Base-by-base conservation (phyloP, 2,888 invertebrate species). In the Cataglyphis albicans region DNA sequence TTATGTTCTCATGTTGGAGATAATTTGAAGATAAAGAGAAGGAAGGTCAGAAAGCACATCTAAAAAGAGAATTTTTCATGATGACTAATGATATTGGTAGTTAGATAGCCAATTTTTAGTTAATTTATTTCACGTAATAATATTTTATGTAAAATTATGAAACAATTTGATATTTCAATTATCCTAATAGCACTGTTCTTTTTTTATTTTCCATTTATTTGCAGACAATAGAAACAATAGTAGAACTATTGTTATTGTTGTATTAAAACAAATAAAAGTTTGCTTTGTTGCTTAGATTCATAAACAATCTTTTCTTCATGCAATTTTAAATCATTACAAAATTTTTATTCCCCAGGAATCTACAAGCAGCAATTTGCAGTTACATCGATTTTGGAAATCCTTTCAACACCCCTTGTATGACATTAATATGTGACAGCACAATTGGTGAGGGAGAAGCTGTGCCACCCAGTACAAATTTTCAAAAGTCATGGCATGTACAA, bases 301-400 rank as follows among this genome's bases (percentile, higher is more conserved):
- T 32, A 52, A 35, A 18, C 29, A 38, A 1, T 3, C 7, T 44
- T 44, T 15, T 0, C 15, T 21, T 32, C 1, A 0, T 15, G 15
- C 5, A 32, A 25, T n/a, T 18, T 32, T 41, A 29, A 59, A 38
- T 18, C 21, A 38, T 59, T 29, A 4, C 35, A 12, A 29, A 38
- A 38, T 52, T 38, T 25, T 41, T 21, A 18, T 10, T 80, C 90
- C 90, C 67, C 95, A 99, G 99, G 99, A 99, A 99, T 95, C 96
- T 99, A 80, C 99, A 99, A 96, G 98, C 98, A 87, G 99, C 99
- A 82, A 97, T 99, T 91, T 98, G 99, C 95, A 98, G 98, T 92
- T 99, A 98, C 94, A 97, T 99, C 95, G 99, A 99, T 95, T 97
- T 97, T 93, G 97, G 97, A 93, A 96, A 97, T 90, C 96, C 96